Base-by-base conservation (phyloP, 2,113 vertebrate species). In the Melanerpes aurifrons region DNA sequence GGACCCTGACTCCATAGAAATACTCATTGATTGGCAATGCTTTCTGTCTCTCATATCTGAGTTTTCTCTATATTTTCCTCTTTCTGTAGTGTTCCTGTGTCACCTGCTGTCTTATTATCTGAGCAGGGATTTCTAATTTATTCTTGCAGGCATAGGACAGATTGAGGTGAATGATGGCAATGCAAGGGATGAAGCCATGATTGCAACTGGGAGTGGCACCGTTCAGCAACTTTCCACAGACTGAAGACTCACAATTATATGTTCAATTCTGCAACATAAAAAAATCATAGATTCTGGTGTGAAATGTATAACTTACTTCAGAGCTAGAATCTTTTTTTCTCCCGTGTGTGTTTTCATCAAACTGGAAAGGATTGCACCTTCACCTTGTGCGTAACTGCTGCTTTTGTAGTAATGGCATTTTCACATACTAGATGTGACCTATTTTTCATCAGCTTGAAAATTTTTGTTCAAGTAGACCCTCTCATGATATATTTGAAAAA, bases 401-500 rank as follows among this genome's bases (percentile, higher is more conserved):
- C 64, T 83, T 61, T 64, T 82, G 31, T 67, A 50, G 7, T 64
- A 75, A 31, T 43, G 15, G 3, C 31, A 53, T 89, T 92, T 92
- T 93, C 62, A 75, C 6, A 7, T 64, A 45, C 9, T 68, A 11
- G 8, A 74, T 54, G 53, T 81, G 31, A 37, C 15, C 43, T 2
- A 43, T 59, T 90, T 92, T 82, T 71, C 72, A 50, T 84, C 11
- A 88, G 43, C 71, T 78, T 72, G 50, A 62, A 79, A 87, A 78
- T 67, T 48, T 47, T 82, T 92, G 29, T 72, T 92, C 11, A 82
- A 85, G 43, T 19, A 82, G 40, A 50, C 9, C 4, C 4, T 29
- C 6, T 69, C 29, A 62, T 54, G 4, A 21, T 64, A 8, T 53
- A 37, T 84, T 76, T 76, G 37, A 73, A 84, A 82, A 94, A 62